These are phyloP conservation scores for Axis porcinus DNA, from an alignment of 2,113 vertebrate species.

Conservation along the genomic window DNA sequence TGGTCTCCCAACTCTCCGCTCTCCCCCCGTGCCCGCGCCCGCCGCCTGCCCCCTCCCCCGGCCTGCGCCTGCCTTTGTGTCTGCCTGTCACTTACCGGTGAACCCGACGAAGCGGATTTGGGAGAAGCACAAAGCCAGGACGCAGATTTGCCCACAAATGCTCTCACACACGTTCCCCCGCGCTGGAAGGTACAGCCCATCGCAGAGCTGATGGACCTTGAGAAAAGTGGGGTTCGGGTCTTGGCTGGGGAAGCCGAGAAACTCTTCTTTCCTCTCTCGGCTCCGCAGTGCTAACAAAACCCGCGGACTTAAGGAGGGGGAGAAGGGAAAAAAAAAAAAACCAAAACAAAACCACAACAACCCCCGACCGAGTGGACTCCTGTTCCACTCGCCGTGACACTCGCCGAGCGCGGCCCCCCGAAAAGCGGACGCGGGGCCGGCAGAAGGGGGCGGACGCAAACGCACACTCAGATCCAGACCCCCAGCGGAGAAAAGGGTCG, in stretches of 20 bases:
- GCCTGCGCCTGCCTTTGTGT: conserved; percentile 87
- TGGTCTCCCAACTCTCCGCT: conserved; percentile 73
- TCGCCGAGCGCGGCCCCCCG: background rate
- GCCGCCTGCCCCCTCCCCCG: conserved; percentile 56
- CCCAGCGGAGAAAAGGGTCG: background rate
- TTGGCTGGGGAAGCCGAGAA: conserved; percentile 3
- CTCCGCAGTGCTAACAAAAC: conserved; percentile 26
- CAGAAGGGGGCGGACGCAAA: background rate
- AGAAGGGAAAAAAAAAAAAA: background rate
- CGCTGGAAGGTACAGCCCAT: conserved; percentile 52
- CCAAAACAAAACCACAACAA: too few relatives aligned
- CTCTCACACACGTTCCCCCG: conserved; percentile 33
- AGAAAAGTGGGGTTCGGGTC: conserved; percentile 45
- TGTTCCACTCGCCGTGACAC: background rate
- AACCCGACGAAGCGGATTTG: conserved; percentile 80
- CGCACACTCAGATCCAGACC: background rate
- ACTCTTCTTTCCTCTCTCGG: background rate
- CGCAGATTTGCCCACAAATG: conserved; percentile 65
- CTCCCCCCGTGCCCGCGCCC: conserved; percentile 50
- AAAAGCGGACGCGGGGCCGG: background rate
- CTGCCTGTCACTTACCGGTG: conserved; percentile 86
- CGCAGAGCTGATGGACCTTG: background rate
- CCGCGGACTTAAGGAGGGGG: background rate
- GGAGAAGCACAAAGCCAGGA: conserved; percentile 84
- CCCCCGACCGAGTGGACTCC: background rate